Conservation (phyloP, 2,797 vertebrate genomes). For the Myotis pilosus region DNA sequence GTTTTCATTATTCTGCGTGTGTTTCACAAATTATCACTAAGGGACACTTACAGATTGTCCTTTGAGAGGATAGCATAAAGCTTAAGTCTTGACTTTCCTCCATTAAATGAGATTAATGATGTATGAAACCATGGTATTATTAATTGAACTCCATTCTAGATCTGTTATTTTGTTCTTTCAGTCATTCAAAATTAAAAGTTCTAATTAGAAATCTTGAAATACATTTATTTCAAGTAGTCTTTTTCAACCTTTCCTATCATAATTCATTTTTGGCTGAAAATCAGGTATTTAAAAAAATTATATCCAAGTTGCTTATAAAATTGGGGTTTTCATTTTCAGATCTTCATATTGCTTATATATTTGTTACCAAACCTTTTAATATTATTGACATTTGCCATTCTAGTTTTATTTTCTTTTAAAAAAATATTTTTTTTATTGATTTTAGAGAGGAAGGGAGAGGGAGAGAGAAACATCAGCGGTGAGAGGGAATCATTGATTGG, state of each 20-base stretch:
- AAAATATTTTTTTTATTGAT: not conserved
- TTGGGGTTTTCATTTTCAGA: slow-evolving; percentile 22
- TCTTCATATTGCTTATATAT: not conserved
- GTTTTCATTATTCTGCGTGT: slow-evolving; percentile 23
- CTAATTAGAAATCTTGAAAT: not conserved
- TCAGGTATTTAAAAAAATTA: not conserved
- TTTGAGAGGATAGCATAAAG: not conserved
- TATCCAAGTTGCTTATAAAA: slow-evolving; percentile 5
- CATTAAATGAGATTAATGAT: not conserved
- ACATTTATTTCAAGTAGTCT: slow-evolving; percentile 4
- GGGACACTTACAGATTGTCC: not conserved
- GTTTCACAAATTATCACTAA: not conserved
- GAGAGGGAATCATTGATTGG: too few relatives aligned
- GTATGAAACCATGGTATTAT: not conserved
- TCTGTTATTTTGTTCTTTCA: slow-evolving; percentile 3
- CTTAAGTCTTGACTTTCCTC: not conserved
- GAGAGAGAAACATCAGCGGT: too few relatives aligned
- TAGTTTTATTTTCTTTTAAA: slow-evolving; percentile 10
- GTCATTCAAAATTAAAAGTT: slow-evolving; percentile 10
- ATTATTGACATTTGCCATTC: not conserved
- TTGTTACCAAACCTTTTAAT: not conserved
- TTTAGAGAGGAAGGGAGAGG: too few relatives aligned
- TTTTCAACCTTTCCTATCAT: slow-evolving; percentile 27
- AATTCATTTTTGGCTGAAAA: slow-evolving; percentile 17
- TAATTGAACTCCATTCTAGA: not conserved